These are phyloP conservation scores for Ctenoplectra terminalis DNA, from an alignment of 1,140 invertebrate genomes.

Conservation along the genomic window DNA sequence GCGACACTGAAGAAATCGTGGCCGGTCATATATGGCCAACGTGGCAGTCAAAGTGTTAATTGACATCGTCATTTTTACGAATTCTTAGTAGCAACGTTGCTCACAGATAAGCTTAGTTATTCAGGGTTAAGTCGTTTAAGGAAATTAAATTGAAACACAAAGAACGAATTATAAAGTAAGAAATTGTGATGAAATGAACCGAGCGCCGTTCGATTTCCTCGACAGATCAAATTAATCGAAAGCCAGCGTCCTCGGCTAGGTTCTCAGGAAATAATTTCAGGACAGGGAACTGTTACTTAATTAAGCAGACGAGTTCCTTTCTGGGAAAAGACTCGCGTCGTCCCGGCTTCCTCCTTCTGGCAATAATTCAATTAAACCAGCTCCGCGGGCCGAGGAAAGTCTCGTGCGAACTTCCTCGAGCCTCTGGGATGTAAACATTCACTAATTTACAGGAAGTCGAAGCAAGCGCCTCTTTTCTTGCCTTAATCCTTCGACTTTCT, in stretches of 20 bases:
- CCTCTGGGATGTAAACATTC: constrained; percentile 6
- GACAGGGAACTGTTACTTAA: constrained; percentile 44
- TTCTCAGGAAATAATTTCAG: constrained; percentile 42
- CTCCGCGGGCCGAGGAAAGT: constrained; percentile 36
- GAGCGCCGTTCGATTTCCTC: background rate
- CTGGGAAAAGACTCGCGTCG: constrained; percentile 23
- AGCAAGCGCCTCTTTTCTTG: constrained; percentile 14
- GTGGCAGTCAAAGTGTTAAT: no score
- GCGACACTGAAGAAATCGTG: no score
- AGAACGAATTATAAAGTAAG: no score
- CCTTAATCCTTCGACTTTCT: constrained; percentile 67
- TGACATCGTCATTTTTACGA: no score
- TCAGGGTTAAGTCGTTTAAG: no score
- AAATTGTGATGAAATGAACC: no score
- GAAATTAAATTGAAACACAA: no score
- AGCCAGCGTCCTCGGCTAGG: constrained; percentile 3
- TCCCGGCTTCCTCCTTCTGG: constrained; percentile 44
- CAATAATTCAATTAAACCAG: constrained; percentile 49
- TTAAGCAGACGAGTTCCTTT: constrained; percentile 38
- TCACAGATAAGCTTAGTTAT: no score
- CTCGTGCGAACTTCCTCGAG: constrained; percentile 50
- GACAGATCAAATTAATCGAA: background rate
- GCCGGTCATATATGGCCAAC: no score
- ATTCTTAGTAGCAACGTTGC: no score
- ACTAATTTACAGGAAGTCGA: constrained; percentile 50